Conservation (phyloP, 2,888 invertebrate species). For the Dorcus hopei region DNA sequence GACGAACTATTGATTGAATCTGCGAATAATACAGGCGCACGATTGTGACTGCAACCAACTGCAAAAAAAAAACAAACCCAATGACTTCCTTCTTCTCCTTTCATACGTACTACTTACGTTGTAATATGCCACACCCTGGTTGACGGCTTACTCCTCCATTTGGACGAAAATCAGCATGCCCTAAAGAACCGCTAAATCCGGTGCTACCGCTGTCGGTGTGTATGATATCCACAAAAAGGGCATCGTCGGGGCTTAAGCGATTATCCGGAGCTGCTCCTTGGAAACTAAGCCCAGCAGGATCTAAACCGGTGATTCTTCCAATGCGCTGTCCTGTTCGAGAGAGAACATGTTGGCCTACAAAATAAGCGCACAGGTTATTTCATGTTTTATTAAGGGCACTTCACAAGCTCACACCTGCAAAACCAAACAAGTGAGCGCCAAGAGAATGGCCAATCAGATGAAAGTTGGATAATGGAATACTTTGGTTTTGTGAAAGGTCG, state of each 20-base stretch:
- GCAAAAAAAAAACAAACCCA: constrained; percentile 31
- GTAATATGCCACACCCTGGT: constrained; percentile 57
- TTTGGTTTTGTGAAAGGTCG: constrained; percentile 11
- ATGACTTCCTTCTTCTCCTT: constrained; percentile 23
- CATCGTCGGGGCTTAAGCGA: constrained; percentile 61
- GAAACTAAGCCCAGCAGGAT: constrained; percentile 65
- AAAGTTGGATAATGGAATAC: constrained; percentile 23
- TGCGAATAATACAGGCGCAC: constrained; percentile 12
- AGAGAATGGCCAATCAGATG: constrained; percentile 43
- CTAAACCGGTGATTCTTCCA: constrained; percentile 37
- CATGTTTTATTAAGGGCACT: constrained; percentile 44
- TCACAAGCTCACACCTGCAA: constrained; percentile 38
- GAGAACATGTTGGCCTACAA: constrained; percentile 14
- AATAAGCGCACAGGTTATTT: background rate
- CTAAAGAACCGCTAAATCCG: constrained; percentile 58
- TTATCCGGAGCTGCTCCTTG: constrained; percentile 43
- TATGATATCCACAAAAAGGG: constrained; percentile 67
- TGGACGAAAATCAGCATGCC: constrained; percentile 69
- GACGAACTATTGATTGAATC: constrained; percentile 18
- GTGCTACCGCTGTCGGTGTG: constrained; percentile 64
- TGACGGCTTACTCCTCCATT: constrained; percentile 63
- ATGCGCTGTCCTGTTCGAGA: constrained; percentile 4
- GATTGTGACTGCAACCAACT: constrained; percentile 59
- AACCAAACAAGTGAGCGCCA: constrained; percentile 40
- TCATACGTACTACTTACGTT: background rate